Evolutionary conservation across 2,113 vertebrate species (phyloP).

Genomic region (Mesembrinibis cayennensis): DNA sequence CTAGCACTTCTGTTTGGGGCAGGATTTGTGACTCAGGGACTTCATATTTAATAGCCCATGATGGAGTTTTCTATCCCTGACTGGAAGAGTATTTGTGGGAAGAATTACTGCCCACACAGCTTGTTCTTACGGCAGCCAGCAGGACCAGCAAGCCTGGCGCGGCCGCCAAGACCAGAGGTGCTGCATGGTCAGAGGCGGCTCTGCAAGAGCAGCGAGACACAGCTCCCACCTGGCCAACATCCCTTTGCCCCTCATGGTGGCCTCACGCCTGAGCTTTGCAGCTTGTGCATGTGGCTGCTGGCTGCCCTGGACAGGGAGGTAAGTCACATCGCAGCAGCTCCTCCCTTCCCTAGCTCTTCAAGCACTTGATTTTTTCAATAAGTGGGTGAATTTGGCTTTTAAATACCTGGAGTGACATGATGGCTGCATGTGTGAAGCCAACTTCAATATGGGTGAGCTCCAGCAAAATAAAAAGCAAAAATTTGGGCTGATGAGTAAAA

Average conservation of each 20-base stretch:
- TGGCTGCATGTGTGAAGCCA: background rate
- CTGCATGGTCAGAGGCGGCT: accelerated
- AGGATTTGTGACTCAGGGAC: background rate
- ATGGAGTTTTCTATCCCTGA: background rate
- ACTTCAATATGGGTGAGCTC: background rate
- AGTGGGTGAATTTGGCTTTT: background rate
- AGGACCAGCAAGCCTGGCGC: background rate
- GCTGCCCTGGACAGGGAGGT: background rate
- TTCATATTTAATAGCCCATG: conserved; percentile 15
- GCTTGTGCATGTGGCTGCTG: accelerated
- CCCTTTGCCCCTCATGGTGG: background rate
- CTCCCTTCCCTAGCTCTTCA: background rate
- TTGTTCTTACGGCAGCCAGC: background rate
- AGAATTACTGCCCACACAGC: background rate
- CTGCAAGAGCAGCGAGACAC: accelerated
- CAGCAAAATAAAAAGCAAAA: background rate
- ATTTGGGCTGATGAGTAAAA: background rate
- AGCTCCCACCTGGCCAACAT: accelerated
- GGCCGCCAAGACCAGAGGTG: accelerated
- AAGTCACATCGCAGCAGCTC: background rate
- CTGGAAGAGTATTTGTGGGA: background rate
- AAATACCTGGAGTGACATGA: background rate
- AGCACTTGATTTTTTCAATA: accelerated
- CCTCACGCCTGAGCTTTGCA: background rate
- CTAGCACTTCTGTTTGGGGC: background rate